Base-by-base conservation (phyloP, 2,113 vertebrate genomes). In the Baryphthengus martii region DNA sequence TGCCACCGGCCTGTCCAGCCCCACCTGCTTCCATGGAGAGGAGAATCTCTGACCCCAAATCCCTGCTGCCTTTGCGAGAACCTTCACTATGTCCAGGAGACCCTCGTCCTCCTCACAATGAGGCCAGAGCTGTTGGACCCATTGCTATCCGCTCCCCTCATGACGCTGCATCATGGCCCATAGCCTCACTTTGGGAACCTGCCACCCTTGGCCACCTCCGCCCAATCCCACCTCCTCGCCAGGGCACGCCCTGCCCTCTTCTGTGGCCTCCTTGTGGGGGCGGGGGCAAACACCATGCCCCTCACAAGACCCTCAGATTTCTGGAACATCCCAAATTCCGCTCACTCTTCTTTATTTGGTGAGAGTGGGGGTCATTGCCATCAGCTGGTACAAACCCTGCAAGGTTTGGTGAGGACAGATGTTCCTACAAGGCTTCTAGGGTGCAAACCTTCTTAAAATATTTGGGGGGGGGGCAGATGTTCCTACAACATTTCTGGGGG, bases 11-110 rank as follows among this genome's bases (percentile, higher is more conserved):
- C 65, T 15, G 65, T 56, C 77, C 81, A 8, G 85, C 91, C 45
- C 70, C 89, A 59, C 74, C 77, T 77, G 93, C 93, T 90, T 71
- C 96, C 91, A 59, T 35, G 79, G 93, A 56, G 79, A 92, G 75
- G 66, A 58, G 88, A 23, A 21, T 56, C 67, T 55, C 40, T 42
- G 1, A 53, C 56, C 52, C 45, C 16, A 31, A 9, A 23, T 44
- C 55, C 25, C 14, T 0, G 31, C 21, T 29, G 47, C 65, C 67
- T n/a, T 37, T 3, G 0, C 16, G 7, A 9, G 11, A 13, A 42
- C 53, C 59, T 55, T 67, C 70, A 29, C 83, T n/a, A 0, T 0
- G 14, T 14, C 18, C 70, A 53, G 62, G 25, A 50, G 62, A 79
- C n/a, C 72, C 39, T 80, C 49, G 0, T 59, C 39, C 10, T 66